Base-by-base conservation (phyloP, 2,113 vertebrate species). In the Phylloscopus trochilus region DNA sequence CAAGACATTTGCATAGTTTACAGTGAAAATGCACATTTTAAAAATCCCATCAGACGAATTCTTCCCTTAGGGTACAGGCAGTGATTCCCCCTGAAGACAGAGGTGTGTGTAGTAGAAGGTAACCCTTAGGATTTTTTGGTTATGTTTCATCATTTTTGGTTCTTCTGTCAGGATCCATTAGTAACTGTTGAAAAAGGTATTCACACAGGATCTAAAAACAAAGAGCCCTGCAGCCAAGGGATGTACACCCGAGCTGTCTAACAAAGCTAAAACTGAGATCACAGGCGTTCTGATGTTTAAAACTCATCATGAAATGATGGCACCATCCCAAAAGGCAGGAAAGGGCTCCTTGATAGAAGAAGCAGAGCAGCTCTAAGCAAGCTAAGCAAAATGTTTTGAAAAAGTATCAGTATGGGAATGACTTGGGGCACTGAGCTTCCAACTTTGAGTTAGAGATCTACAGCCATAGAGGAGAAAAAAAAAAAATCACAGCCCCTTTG, bases 41-140 rank as follows among this genome's bases (percentile, higher is more conserved):
- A 91, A 97, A 92, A 89, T 93, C 93, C 95, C 95, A 58, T 91
- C 89, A 92, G 94, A 79, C 58, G 82, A 89, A 95, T 95, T 95
- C 78, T 93, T 81, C 87, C 95, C 93, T 87, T 89, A 95, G 92
- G 96, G 91, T 89, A 93, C 33, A 87, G 74, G 37, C 77, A 92
- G 77, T 5, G 24, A 91, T 87, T 89, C 37, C 83, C 81, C 83
- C 81, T 58, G 69, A 96, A 95, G 94, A 95, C 78, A 91, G 44
- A 92, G 23, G 44, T 46, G 52, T 93, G 78, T 77, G 92, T 81
- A 89, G 76, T 58, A 31, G 81, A 92, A 89, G 84, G 83, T 82
- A 97, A 93, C 91, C 94, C 96, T 89, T 60, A 95, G 95, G 95
- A 95, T 56, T 92, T 95, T 97, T 95, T 96, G 91, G 94, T 96